A percentile compares a stretch with the other conserved stretches of the same genome.
phyloP scores from a whole-genome alignment of 64 coral and sea anemone species.

The Anthopleura sola region DNA sequence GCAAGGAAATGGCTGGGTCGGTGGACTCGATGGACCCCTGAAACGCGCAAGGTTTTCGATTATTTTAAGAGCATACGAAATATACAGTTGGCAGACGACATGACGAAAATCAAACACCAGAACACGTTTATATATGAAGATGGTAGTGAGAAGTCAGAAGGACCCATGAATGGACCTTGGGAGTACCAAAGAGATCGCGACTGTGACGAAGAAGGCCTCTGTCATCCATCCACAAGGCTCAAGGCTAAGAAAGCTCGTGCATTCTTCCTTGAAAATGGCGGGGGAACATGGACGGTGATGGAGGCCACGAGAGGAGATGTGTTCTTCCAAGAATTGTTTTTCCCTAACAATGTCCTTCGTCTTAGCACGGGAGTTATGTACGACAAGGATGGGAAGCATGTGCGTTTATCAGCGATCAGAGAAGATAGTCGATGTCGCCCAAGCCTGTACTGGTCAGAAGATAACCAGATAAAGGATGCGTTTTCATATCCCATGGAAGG shows the following conservation, averaged over 20 bases:
- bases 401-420: background rate
- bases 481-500: background rate
- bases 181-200: constrained; percentile 16
- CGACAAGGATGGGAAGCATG: background rate
- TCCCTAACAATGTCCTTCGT: background rate
- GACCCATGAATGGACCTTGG: constrained; percentile 25
- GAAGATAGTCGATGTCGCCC: constrained; percentile 1
- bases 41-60: background rate
- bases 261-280: constrained; percentile 18
- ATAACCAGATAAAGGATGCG: background rate
- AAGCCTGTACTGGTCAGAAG: constrained; percentile 15
- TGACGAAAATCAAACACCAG: constrained; percentile 10
- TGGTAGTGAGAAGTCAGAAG: background rate
- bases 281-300: constrained; percentile 16
- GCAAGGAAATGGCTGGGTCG: constrained; percentile 1
- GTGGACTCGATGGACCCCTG: constrained; percentile 10
- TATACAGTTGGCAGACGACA: background rate
- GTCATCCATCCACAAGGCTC: background rate
- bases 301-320: background rate
- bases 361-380: background rate
- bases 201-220: constrained; percentile 16
- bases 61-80: constrained; percentile 9
- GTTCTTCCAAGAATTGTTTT: constrained; percentile 1
- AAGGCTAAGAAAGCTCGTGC: background rate
- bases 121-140: constrained; percentile 22